Evolutionary conservation across 1,140 invertebrate species (phyloP), one percentile per base, ranked within the genome.

Genomic region (Homalodisca vitripennis): DNA sequence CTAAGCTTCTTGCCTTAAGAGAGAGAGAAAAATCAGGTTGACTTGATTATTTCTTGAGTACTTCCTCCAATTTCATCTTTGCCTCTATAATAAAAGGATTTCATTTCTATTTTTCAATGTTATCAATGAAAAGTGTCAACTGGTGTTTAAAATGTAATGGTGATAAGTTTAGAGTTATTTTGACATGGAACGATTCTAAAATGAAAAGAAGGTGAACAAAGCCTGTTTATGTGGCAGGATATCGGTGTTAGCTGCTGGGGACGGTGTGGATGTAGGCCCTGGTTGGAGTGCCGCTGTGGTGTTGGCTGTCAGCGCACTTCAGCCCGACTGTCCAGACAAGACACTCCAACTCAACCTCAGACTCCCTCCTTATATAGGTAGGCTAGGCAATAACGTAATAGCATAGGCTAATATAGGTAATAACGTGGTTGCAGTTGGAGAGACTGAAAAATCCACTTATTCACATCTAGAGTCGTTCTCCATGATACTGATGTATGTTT

Each of bases 241-340:
- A 27, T 60, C 55, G 13, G 55, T 60, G 2, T 13, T 60, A 24
- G 55, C 55, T 12, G 27, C 22, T 6, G n/a, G 55, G 6, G 55
- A 60, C 29, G 55, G 27, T 27, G 26, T 29, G 55, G 55, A 60
- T 27, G 26, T 60, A 2, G 22, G 24, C 12, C 55, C 55, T 2
- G 55, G 55, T 12, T 60, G 55, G 55, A 60, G 55, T 29, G 55
- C 24, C 3, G 55, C 55, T 13, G n/a, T 60, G 12, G 6, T 60
- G 10, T 14, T 29, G 26, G 12, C 55, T 27, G 14, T 60, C 55
- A 24, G 55, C 29, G 2, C 24, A 2, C 26, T 27, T 27, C 6
- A 2, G 3, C 26, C 24, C 14, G 3, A 22, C 26, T 60, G 22
- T 60, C 6, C 24, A 22, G 26, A 60, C 14, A 60, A 27, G 12